Percentiles rank a stretch among this genome's conserved stretches.
phyloP scores from a whole-genome alignment of 2,888 invertebrate species.

The Tanaodytes sp. region DNA sequence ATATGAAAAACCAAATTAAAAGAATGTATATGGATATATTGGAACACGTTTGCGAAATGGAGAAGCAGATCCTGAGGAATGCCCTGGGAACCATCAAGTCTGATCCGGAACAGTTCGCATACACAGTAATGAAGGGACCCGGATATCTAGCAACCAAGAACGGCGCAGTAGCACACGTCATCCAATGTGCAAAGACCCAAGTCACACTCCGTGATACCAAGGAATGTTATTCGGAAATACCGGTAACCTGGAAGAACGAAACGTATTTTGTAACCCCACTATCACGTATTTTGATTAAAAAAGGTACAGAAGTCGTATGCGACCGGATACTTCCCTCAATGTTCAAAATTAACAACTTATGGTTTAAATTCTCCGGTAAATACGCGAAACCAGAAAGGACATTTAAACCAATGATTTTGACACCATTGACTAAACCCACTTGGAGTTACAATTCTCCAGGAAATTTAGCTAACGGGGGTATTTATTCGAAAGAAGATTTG shows the following conservation, averaged over 20 bases:
- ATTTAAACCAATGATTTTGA: neutral
- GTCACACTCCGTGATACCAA: constrained; percentile 45
- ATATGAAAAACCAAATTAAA: no score
- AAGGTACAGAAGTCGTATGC: neutral
- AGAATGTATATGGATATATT: no score
- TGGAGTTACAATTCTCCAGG: constrained; percentile 20
- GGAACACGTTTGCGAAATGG: no score
- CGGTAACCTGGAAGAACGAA: constrained; percentile 16
- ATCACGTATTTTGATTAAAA: constrained; percentile 45
- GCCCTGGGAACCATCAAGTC: no score
- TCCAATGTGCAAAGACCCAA: constrained; percentile 56
- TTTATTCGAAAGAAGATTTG: no score
- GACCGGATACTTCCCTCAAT: neutral
- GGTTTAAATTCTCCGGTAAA: neutral
- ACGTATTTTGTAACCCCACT: constrained; percentile 54
- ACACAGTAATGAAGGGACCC: no score
- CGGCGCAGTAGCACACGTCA: constrained; percentile 59
- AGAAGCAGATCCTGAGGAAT: no score
- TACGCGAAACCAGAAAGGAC: neutral
- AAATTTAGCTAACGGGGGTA: constrained; percentile 20
- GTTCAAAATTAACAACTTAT: neutral
- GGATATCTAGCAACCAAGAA: no score
- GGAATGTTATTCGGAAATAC: constrained; percentile 52
- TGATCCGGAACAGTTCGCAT: no score
- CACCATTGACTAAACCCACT: neutral